Conservation (phyloP, 2,797 vertebrate genomes). For the Ceyx erithaca region DNA sequence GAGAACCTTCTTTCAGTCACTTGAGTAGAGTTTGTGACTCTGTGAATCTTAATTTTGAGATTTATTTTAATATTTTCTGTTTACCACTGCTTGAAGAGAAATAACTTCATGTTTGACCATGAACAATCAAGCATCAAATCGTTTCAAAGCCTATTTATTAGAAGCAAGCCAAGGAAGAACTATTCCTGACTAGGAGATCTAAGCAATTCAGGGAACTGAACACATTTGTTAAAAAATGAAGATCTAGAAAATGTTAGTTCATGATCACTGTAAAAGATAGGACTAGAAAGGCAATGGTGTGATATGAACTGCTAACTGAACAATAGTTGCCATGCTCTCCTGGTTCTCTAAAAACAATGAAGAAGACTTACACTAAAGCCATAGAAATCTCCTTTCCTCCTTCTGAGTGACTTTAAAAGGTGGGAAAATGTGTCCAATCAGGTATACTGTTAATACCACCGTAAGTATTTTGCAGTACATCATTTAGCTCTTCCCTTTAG, state of each 20-base stretch:
- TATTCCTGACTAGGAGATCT: neutral
- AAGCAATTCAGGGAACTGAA: neutral
- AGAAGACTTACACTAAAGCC: neutral
- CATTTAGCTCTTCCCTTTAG: neutral
- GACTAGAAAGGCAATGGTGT: neutral
- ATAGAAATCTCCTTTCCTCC: neutral
- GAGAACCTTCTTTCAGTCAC: neutral
- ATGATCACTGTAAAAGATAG: neutral
- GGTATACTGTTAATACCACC: neutral
- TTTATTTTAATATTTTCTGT: neutral
- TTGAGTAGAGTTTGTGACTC: neutral
- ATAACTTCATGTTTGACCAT: neutral
- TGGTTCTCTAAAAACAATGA: neutral
- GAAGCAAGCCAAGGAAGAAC: neutral
- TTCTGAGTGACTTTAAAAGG: neutral
- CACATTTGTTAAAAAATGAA: neutral
- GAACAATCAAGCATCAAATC: neutral
- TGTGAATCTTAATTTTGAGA: neutral
- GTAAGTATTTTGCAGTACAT: neutral
- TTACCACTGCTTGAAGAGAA: neutral
- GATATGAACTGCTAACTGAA: neutral
- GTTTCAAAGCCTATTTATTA: neutral
- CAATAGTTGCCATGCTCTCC: neutral
- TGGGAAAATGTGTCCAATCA: neutral
- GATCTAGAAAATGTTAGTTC: neutral